Evolutionary conservation across 2,113 vertebrate species (phyloP), one percentile per base, ranked within the genome.

Genomic region (Plotosus lineatus): DNA sequence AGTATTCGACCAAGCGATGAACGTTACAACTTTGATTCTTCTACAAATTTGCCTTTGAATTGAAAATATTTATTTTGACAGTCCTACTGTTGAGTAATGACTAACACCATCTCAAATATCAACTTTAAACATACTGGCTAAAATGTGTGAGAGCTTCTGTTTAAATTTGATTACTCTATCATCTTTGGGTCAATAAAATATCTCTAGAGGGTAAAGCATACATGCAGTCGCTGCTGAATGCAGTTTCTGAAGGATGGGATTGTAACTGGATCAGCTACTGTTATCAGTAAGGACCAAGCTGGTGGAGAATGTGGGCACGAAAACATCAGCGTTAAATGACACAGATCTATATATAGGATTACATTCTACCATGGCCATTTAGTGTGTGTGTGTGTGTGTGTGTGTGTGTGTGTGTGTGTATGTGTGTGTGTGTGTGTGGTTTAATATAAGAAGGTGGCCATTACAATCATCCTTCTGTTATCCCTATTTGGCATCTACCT

Each of bases 391-490:
- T 10, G 48, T 48, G 82, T 33, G 3, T 36, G 40, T 65, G 83
- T 83, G 85, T 86, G 83, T 85, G 88, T 74, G 79, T 82, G 71
- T 38, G 84, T 85, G 84, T 86, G 75, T 75, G 73, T 69, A 86
- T 50, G 76, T 80, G 82, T 85, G 89, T 83, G 76, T 82, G 42
- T n/a, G 63, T 28, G 53, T 44, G 14, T 9, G 86, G 86, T 89
- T 92, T 93, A 89, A 93, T 93, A 93, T 89, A 79, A 90, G 88
- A 90, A 89, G 90, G 89, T 90, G 89, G 88, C 89, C 86, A 82
- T 85, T 76, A 90, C 92, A 92, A 92, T 92, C 91, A 86, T 82
- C 69, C 89, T 89, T 90, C 85, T 83, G 88, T 94, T 92, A 94
- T 94, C 92, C 90, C 51, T 74, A 61, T 28, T 86, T 90, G 88